Conservation (phyloP, 2,113 vertebrate species). For the Laterallus jamaicensis region DNA sequence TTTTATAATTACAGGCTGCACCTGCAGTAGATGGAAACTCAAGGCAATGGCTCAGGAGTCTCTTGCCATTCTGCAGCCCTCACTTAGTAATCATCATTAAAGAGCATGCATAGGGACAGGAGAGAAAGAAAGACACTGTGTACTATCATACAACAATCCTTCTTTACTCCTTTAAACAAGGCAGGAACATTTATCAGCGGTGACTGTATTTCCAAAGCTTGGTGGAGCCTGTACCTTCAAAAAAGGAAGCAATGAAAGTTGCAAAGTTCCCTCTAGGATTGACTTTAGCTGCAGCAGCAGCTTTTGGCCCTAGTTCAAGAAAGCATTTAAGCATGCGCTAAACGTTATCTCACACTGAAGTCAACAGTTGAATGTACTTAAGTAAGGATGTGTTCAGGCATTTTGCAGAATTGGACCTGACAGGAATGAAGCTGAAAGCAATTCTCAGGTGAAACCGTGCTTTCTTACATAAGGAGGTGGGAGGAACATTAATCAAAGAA, state of each 20-base stretch:
- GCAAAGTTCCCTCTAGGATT: neutral
- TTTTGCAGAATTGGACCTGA: conserved; percentile 4
- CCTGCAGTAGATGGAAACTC: neutral
- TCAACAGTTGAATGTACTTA: neutral
- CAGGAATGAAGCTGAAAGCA: neutral
- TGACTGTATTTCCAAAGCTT: neutral
- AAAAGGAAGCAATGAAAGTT: conserved; percentile 7
- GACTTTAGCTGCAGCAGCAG: neutral
- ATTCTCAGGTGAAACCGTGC: neutral
- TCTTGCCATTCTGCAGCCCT: neutral
- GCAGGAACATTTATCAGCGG: neutral
- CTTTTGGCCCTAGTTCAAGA: conserved; percentile 1
- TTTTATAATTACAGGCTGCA: neutral
- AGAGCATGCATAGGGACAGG: neutral
- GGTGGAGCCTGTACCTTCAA: neutral
- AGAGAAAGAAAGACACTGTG: neutral
- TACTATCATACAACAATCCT: neutral
- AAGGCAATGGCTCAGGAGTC: neutral
- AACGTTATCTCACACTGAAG: conserved; percentile 12
- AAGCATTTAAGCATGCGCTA: conserved; percentile 18
- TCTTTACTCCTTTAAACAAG: neutral
- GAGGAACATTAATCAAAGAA: neutral
- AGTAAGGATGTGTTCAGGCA: neutral
- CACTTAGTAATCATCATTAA: neutral
- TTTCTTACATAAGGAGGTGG: neutral